These are phyloP conservation scores for Cynopterus brachyotis DNA, from an alignment of 2,113 vertebrate species.

Conservation along the genomic window DNA sequence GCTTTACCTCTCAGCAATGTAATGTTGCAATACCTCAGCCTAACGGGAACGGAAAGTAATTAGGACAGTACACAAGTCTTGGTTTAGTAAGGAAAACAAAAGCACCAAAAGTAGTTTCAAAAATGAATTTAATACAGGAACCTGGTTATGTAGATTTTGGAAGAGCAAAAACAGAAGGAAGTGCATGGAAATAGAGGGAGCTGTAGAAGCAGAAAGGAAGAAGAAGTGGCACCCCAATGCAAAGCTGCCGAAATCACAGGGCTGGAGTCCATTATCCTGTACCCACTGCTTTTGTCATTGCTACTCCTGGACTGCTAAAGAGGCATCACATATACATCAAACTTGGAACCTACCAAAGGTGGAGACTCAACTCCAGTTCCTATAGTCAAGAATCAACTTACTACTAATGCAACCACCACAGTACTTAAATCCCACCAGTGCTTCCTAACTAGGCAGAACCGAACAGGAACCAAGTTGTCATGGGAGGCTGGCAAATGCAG, in stretches of 20 bases:
- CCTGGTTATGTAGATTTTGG: background rate
- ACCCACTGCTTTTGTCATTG: background rate
- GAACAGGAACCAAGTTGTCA: background rate
- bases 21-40: background rate
- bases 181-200: background rate
- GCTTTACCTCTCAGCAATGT: background rate
- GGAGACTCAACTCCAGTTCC: background rate
- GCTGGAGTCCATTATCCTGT: rapidly evolving
- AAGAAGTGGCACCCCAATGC: background rate
- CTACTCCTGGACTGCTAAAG: background rate
- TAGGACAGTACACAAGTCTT: background rate
- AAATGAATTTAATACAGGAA: background rate
- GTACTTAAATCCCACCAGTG: background rate
- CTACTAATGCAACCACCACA: background rate
- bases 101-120: background rate
- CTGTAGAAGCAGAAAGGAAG: background rate
- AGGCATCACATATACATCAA: background rate
- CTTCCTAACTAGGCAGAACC: background rate
- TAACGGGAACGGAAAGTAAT: background rate
- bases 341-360: background rate
- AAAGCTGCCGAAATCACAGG: background rate
- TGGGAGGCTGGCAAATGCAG: background rate
- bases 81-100: background rate
- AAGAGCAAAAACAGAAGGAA: background rate
- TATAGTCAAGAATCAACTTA: background rate